These are phyloP conservation scores for Agonopterix alstromeriana DNA, from an alignment of 2,888 invertebrate genomes.

Conservation along the genomic window DNA sequence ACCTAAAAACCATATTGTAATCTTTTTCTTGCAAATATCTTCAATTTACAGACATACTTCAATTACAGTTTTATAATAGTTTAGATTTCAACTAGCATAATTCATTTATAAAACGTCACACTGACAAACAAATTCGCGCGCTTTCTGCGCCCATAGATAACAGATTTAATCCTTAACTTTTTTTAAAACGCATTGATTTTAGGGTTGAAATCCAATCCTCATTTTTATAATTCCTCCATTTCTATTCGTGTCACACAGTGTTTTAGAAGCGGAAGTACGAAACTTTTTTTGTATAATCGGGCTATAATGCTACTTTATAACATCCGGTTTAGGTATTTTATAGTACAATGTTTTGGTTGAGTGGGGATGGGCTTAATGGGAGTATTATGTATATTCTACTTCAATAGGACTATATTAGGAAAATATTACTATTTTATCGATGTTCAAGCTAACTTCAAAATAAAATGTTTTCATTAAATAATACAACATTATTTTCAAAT, in stretches of 20 bases:
- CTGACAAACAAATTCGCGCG: too few species aligned
- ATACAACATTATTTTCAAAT: too few species aligned
- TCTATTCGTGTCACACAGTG: constrained; percentile 57
- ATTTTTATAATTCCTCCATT: constrained; percentile 48
- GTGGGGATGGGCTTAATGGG: constrained; percentile 14
- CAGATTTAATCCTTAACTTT: constrained; percentile 34
- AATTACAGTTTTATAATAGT: too few species aligned
- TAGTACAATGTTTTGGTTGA: constrained; percentile 30
- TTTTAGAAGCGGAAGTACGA: constrained; percentile 47
- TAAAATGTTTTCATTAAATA: too few species aligned
- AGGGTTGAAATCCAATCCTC: constrained; percentile 12
- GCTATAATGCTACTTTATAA: constrained; percentile 47
- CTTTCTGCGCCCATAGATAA: constrained; percentile 52
- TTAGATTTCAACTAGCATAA: background rate
- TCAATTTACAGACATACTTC: too few species aligned
- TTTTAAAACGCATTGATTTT: constrained; percentile 24
- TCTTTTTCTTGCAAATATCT: too few species aligned
- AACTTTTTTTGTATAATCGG: constrained; percentile 46
- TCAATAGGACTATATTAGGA: constrained; percentile 2
- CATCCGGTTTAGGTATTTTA: constrained; percentile 41
- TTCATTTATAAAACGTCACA: constrained; percentile 37
- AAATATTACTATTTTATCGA: too few species aligned
- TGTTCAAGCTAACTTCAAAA: too few species aligned
- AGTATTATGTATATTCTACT: constrained; percentile 4
- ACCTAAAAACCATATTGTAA: too few species aligned